Conservation (phyloP, 2,113 vertebrate genomes). For the Sinocyclocheilus anshuiensis region DNA sequence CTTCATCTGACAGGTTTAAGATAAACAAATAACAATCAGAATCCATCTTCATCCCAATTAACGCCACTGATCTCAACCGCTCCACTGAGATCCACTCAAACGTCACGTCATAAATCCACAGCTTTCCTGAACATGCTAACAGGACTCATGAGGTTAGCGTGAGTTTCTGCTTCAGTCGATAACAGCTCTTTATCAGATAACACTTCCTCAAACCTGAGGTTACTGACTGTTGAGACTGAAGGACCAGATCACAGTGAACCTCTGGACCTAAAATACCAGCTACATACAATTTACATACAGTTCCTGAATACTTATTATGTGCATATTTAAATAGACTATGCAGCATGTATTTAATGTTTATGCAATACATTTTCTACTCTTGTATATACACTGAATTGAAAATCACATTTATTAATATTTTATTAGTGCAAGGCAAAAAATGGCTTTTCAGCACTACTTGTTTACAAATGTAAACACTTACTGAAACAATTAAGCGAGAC, state of each 20-base stretch:
- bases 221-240: neutral
- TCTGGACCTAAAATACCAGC: neutral
- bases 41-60: neutral
- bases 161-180: neutral
- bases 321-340: neutral
- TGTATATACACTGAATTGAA: neutral
- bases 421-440: neutral
- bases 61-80: too few species aligned
- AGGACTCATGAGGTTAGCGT: neutral
- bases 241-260: neutral
- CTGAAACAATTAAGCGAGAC: neutral
- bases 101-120: neutral
- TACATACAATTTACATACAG: neutral
- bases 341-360: neutral
- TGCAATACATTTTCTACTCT: neutral
- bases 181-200: neutral
- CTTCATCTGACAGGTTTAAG: slow-evolving; percentile 4
- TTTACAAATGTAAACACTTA: neutral
- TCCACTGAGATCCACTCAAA: neutral
- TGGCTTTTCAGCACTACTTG: neutral
- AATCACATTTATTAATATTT: neutral
- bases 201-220: neutral
- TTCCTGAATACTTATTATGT: neutral
- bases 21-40: neutral
- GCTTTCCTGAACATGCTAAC: neutral